These are phyloP conservation scores for Himalopsyche tibetana DNA, from an alignment of 2,888 invertebrate species.

Conservation along the genomic window DNA sequence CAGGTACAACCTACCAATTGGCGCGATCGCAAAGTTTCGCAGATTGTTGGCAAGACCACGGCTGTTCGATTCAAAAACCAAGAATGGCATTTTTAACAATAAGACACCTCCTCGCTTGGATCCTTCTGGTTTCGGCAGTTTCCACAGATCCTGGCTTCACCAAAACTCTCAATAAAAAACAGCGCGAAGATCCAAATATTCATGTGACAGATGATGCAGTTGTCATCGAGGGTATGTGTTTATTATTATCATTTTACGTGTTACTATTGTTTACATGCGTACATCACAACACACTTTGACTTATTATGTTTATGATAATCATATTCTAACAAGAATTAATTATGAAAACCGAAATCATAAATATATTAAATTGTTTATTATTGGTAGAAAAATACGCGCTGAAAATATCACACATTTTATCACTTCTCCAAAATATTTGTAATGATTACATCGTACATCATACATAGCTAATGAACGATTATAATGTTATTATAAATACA, in stretches of 20 bases:
- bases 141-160: conserved; percentile 39
- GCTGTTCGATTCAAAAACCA: background rate
- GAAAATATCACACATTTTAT: no score
- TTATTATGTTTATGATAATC: no score
- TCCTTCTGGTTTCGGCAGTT: conserved; percentile 21
- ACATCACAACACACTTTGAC: no score
- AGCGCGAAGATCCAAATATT: conserved; percentile 60
- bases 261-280: no score
- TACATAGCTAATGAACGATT: no score
- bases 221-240: conserved; percentile 74
- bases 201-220: conserved; percentile 73
- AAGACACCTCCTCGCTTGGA: background rate
- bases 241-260: background rate
- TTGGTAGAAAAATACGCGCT: no score
- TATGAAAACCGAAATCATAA: no score
- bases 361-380: no score
- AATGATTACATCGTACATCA: no score
- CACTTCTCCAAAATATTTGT: no score
- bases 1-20: background rate
- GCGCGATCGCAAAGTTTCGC: conserved; percentile 24
- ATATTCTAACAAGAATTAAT: no score
- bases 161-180: conserved; percentile 49
- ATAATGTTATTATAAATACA: no score
- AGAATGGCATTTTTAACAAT: background rate
- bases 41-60: background rate